A percentile compares a stretch with the other conserved stretches of the same genome.
phyloP scores from a whole-genome alignment of 2,113 vertebrate genomes.

The Peromyscus leucopus region DNA sequence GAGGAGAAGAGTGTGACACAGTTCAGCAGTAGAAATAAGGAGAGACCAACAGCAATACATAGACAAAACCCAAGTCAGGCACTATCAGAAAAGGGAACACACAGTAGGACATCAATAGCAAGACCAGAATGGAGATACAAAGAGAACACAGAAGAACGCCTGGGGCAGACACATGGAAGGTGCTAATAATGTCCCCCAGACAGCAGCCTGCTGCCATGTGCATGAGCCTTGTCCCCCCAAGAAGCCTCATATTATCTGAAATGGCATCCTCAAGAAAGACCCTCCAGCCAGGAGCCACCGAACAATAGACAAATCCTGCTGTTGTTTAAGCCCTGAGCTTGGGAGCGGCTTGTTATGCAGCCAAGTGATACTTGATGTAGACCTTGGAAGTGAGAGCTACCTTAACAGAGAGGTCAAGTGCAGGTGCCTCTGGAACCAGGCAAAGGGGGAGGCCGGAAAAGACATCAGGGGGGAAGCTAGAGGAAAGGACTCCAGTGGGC shows the following conservation, averaged over 20 bases:
- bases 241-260: neutral
- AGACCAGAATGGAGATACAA: accelerated
- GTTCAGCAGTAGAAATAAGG: accelerated
- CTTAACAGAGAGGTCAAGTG: neutral
- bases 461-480: neutral
- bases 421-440: neutral
- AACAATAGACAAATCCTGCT: no score
- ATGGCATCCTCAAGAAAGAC: neutral
- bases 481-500: neutral
- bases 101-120: accelerated
- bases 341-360: neutral
- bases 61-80: neutral
- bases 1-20: neutral
- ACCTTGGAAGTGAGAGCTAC: neutral
- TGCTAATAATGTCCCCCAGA: no score
- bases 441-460: neutral
- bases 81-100: neutral
- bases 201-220: neutral
- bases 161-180: neutral
- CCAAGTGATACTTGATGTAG: neutral
- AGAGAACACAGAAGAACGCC: accelerated
- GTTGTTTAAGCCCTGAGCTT: neutral
- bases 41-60: neutral
- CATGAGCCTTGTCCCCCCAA: neutral
- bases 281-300: no score